phyloP scores from a whole-genome alignment of 1,140 invertebrate genomes.

The Drosophila kikkawai region DNA sequence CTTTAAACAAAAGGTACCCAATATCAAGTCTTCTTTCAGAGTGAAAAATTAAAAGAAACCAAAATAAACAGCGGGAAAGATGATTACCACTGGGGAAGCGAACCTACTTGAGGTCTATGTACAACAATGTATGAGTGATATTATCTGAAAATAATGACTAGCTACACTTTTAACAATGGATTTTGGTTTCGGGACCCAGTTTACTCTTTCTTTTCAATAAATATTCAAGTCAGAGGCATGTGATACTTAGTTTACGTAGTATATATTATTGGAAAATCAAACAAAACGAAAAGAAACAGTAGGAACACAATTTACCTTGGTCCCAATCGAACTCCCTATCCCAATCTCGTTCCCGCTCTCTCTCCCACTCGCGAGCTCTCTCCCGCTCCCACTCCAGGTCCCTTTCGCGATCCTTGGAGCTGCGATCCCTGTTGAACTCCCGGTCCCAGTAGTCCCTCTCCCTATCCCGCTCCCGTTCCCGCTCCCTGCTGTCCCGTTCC shows the following conservation, averaged over 20 bases:
- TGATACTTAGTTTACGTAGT: constrained; percentile 31
- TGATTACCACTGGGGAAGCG: not conserved
- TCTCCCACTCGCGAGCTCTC: constrained; percentile 81
- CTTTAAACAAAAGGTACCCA: not conserved
- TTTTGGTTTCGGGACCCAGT: not conserved
- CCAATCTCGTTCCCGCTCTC: constrained; percentile 85
- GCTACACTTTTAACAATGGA: not conserved
- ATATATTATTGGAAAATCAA: constrained; percentile 53
- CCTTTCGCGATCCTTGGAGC: constrained; percentile 72
- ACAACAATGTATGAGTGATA: constrained; percentile 5
- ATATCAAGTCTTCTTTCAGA: not conserved
- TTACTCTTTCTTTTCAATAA: not conserved
- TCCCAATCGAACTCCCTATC: constrained; percentile 85
- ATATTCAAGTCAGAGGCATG: not conserved
- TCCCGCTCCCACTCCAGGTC: constrained; percentile 82
- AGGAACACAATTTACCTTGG: constrained; percentile 77
- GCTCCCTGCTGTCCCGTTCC: constrained; percentile 75
- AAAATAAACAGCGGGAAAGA: not conserved
- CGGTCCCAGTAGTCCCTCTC: constrained; percentile 79
- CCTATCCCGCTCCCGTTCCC: constrained; percentile 60
- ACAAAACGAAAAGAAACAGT: constrained; percentile 58
- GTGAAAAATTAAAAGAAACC: not conserved
- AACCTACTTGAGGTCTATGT: constrained; percentile 13
- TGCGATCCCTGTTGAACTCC: constrained; percentile 77
- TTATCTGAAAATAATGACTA: constrained; percentile 7